phyloP scores from a whole-genome alignment of 2,797 vertebrate species.

The Paedocypris micromegethes region DNA sequence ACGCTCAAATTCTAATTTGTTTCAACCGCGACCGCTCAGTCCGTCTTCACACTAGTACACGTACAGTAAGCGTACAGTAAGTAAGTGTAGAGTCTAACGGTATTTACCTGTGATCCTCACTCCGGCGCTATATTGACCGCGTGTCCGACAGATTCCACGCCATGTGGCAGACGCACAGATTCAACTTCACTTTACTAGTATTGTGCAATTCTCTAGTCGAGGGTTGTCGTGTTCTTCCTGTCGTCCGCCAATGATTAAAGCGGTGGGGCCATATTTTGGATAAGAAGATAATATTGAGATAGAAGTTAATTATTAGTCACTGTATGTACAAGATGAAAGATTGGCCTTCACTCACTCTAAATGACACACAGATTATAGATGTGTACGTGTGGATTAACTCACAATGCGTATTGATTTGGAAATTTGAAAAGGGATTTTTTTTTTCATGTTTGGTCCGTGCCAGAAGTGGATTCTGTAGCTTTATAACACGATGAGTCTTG shows the following conservation, averaged over 20 bases:
- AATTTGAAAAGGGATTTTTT: not conserved
- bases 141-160: constrained; percentile 39
- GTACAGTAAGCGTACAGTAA: no score
- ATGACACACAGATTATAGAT: no score
- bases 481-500: constrained; percentile 8
- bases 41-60: not conserved
- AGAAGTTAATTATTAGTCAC: constrained; percentile 64
- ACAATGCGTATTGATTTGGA: no score
- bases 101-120: constrained; percentile 16
- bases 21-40: not conserved
- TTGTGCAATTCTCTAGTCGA: constrained; percentile 53
- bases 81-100: no score
- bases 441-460: not conserved
- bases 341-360: no score
- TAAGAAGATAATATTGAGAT: constrained; percentile 33
- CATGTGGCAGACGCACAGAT: constrained; percentile 36
- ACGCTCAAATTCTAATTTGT: not conserved
- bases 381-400: no score
- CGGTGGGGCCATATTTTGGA: constrained; percentile 39
- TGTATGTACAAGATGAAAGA: not conserved
- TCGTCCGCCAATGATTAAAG: constrained; percentile 53
- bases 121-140: not conserved
- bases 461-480: not conserved
- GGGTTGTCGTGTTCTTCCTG: constrained; percentile 55
- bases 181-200: constrained; percentile 60